Percentiles rank a stretch among this genome's conserved stretches.
Conservation (phyloP, 2,797 vertebrate genomes). For the Anguilla marmorata region DNA sequence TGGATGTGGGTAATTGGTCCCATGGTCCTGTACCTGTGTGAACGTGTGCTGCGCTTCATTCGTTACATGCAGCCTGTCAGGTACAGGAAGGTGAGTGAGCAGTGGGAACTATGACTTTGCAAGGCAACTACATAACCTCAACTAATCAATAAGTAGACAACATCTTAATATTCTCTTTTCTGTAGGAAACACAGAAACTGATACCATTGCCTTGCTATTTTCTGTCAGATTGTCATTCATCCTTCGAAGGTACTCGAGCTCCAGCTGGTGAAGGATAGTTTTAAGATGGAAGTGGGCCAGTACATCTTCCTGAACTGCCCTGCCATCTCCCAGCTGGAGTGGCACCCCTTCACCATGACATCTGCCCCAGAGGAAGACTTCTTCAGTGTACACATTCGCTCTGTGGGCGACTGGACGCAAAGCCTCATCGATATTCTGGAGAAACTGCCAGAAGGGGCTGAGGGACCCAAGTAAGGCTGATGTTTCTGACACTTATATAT, state of each 20-base stretch:
- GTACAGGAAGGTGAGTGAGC: slow-evolving; percentile 81
- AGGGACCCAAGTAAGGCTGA: slow-evolving; percentile 76
- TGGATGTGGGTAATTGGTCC: slow-evolving; percentile 89
- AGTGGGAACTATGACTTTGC: not conserved
- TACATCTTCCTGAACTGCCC: slow-evolving; percentile 92
- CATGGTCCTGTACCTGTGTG: slow-evolving; percentile 81
- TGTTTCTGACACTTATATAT: not conserved
- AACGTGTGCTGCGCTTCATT: slow-evolving; percentile 80
- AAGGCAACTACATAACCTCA: not conserved
- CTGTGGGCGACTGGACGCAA: slow-evolving; percentile 85
- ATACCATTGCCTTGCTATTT: not conserved
- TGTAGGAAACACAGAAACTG: not conserved
- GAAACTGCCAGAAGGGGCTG: slow-evolving; percentile 65
- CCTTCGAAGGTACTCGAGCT: slow-evolving; percentile 89
- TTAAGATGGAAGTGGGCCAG: slow-evolving; percentile 90
- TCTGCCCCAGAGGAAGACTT: slow-evolving; percentile 88
- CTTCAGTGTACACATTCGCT: slow-evolving; percentile 86
- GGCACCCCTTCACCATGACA: slow-evolving; percentile 94
- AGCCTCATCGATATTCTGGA: slow-evolving; percentile 74
- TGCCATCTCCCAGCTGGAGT: slow-evolving; percentile 81
- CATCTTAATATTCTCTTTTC: not conserved
- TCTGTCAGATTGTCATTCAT: slow-evolving; percentile 80
- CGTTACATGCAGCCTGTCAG: slow-evolving; percentile 77
- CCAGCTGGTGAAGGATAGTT: slow-evolving; percentile 84
- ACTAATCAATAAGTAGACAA: not conserved